phyloP scores from a whole-genome alignment of 2,113 vertebrate genomes.

The Corydoras maculifer region DNA sequence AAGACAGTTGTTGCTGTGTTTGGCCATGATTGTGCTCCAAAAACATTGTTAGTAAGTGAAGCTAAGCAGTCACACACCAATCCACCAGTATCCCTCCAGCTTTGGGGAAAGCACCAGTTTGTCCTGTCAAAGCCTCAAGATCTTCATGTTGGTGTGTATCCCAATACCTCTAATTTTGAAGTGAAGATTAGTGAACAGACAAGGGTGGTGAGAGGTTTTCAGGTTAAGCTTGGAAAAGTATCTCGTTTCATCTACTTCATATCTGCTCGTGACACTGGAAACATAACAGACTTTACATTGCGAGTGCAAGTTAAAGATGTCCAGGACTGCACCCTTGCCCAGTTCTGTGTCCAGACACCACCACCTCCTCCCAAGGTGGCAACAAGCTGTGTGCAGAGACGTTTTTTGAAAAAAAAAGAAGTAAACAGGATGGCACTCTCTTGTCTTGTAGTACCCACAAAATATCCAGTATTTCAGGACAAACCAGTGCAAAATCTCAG shows the following conservation, averaged over 20 bases:
- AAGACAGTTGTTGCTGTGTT: slow-evolving; percentile 90
- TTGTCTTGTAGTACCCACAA: slow-evolving; percentile 74
- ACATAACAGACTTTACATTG: slow-evolving; percentile 85
- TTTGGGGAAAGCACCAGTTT: slow-evolving; percentile 96
- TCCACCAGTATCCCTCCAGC: slow-evolving; percentile 79
- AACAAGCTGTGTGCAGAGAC: slow-evolving; percentile 70
- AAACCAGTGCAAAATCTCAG: slow-evolving; percentile 76
- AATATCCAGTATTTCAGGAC: slow-evolving; percentile 89
- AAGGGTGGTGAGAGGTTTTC: slow-evolving; percentile 80
- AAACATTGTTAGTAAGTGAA: slow-evolving; percentile 82
- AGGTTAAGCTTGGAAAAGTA: slow-evolving; percentile 89
- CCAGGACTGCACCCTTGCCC: slow-evolving; percentile 77
- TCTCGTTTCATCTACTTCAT: slow-evolving; percentile 85
- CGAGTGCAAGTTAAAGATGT: slow-evolving; percentile 87
- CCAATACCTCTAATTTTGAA: slow-evolving; percentile 90
- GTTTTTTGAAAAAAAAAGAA: slow-evolving; percentile 95
- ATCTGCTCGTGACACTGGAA: slow-evolving; percentile 65
- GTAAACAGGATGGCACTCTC: slow-evolving; percentile 87
- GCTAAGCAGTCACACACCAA: slow-evolving; percentile 69
- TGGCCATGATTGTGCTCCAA: slow-evolving; percentile 45
- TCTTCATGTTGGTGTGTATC: slow-evolving; percentile 81
- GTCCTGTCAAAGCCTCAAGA: slow-evolving; percentile 79
- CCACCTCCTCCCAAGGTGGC: slow-evolving; percentile 80
- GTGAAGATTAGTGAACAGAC: slow-evolving; percentile 76
- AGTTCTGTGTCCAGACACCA: slow-evolving; percentile 92